Percentiles rank a stretch among this genome's conserved stretches.
phyloP scores from a whole-genome alignment of 2,797 vertebrate species.

The Schizopygopsis malacanthus region DNA sequence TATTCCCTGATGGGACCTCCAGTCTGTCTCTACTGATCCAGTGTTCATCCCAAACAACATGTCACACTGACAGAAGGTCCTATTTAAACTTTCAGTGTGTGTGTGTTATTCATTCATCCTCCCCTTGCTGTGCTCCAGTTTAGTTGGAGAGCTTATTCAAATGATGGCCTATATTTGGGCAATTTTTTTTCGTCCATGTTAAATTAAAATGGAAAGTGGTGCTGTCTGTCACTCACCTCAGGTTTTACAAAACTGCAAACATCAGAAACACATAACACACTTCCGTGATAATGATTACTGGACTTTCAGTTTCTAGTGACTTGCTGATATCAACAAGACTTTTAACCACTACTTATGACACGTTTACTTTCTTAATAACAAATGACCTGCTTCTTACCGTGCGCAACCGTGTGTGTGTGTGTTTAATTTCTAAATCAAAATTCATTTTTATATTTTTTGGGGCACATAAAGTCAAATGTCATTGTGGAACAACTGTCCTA shows the following conservation, averaged over 20 bases:
- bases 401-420: neutral
- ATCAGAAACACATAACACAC: neutral
- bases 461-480: neutral
- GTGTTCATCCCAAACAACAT: constrained; percentile 59
- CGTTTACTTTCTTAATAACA: neutral
- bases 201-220: constrained; percentile 23
- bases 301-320: neutral
- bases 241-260: neutral
- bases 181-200: constrained; percentile 8
- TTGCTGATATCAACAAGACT: neutral
- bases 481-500: neutral
- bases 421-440: neutral
- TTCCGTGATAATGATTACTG: neutral
- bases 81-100: constrained; percentile 70
- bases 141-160: constrained; percentile 44
- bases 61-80: constrained; percentile 60
- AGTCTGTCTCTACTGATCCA: constrained; percentile 42
- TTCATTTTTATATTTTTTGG: neutral
- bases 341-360: neutral
- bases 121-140: constrained; percentile 71
- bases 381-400: too few species aligned
- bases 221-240: neutral
- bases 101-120: constrained; percentile 76
- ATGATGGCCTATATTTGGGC: constrained; percentile 11
- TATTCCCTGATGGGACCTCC: constrained; percentile 23